Conservation (phyloP, 2,888 invertebrate species). For the Pinctada fucata region DNA sequence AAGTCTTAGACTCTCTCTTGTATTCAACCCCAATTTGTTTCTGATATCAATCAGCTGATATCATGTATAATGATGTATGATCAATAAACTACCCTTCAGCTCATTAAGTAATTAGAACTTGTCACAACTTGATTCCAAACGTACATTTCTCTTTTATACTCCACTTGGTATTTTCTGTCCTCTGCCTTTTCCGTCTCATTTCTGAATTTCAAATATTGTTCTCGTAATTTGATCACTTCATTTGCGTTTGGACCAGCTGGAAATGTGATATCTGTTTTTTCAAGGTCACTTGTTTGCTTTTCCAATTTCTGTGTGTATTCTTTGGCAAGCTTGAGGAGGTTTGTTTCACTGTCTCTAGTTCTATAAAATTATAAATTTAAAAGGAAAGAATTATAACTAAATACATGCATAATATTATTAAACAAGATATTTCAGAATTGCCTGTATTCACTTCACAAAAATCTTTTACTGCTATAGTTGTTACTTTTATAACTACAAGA, state of each 20-base stretch:
- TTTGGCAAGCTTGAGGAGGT: constrained; percentile 71
- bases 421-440: no score
- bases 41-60: no score
- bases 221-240: constrained; percentile 73
- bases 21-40: no score
- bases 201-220: constrained; percentile 73
- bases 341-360: constrained; percentile 73
- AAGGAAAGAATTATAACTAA: no score
- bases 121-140: constrained; percentile 18
- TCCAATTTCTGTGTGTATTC: constrained; percentile 68
- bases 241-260: constrained; percentile 73
- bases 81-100: no score
- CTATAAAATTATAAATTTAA: constrained; percentile 47
- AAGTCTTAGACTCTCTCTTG: no score
- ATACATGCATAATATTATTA: no score
- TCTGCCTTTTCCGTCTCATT: constrained; percentile 74
- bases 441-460: no score
- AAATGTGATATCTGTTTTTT: constrained; percentile 73
- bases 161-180: constrained; percentile 75
- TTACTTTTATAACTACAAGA: no score
- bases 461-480: no score
- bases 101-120: no score
- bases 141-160: constrained; percentile 76
- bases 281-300: constrained; percentile 69
- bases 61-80: no score